Evolutionary conservation across 1,140 invertebrate species (phyloP).

Genomic region (Drosophila auraria): DNA sequence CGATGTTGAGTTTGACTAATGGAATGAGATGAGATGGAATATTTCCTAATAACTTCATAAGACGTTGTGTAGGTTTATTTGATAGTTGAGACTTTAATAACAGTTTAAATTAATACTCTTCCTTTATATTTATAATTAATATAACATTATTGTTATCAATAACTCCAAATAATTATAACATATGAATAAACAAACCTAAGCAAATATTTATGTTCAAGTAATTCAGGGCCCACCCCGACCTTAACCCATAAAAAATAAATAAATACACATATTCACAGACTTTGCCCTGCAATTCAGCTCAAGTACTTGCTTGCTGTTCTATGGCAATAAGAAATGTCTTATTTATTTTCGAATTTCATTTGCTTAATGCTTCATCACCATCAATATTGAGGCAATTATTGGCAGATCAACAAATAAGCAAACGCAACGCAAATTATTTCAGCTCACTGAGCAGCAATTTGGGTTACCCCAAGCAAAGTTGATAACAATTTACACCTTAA

Average conservation of each 20-base stretch:
- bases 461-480: slow-evolving; percentile 53
- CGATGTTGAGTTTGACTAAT: slow-evolving; percentile 47
- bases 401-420: slow-evolving; percentile 42
- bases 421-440: slow-evolving; percentile 27
- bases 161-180: not conserved
- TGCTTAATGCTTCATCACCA: slow-evolving; percentile 21
- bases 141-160: not conserved
- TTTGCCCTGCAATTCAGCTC: slow-evolving; percentile 1
- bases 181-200: not conserved
- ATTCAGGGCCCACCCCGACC: not conserved
- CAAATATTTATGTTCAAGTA: not conserved
- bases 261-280: not conserved
- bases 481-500: slow-evolving; percentile 78
- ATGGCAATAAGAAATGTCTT: not conserved
- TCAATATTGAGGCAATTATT: slow-evolving; percentile 21
- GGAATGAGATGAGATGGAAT: slow-evolving; percentile 4
- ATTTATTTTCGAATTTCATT: slow-evolving; percentile 9
- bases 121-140: not conserved
- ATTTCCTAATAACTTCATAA: not conserved
- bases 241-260: slow-evolving; percentile 7
- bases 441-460: slow-evolving; percentile 33
- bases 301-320: slow-evolving; percentile 16
- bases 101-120: too few relatives aligned
- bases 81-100: too few relatives aligned
- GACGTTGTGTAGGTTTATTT: too few relatives aligned